Conservation (phyloP, 2,113 vertebrate species). For the Menidia beryllina region DNA sequence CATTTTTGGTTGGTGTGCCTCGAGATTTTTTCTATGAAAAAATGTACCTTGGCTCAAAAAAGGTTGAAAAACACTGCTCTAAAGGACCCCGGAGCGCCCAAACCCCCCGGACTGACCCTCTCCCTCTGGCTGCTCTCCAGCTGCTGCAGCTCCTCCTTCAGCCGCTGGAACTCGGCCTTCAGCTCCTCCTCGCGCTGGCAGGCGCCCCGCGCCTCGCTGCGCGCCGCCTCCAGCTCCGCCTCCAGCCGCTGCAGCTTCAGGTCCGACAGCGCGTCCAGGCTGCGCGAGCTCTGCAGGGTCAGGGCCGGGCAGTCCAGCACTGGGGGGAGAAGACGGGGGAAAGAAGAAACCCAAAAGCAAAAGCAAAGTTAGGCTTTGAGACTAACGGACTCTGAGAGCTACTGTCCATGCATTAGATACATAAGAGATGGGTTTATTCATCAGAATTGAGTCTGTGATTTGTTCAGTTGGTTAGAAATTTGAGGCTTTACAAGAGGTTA, state of each 20-base stretch:
- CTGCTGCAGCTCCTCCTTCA: slow-evolving; percentile 90
- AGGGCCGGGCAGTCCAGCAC: slow-evolving; percentile 85
- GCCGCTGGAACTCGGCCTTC: slow-evolving; percentile 88
- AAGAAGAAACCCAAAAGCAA: not conserved
- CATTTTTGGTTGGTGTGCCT: no score
- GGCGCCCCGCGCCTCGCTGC: slow-evolving; percentile 89
- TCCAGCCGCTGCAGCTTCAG: slow-evolving; percentile 87
- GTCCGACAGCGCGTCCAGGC: slow-evolving; percentile 84
- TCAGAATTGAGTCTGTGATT: no score
- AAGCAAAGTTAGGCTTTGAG: no score
- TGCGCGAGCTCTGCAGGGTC: slow-evolving; percentile 87
- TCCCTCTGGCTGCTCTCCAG: slow-evolving; percentile 89
- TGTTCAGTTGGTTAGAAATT: no score
- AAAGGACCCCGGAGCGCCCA: no score
- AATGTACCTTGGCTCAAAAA: no score
- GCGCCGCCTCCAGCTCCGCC: slow-evolving; percentile 90
- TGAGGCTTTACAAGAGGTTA: not conserved
- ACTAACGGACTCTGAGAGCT: no score
- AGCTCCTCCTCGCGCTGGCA: slow-evolving; percentile 93
- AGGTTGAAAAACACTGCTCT: no score
- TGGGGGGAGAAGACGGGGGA: slow-evolving; percentile 23
- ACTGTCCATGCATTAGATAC: no score
- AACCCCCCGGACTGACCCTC: slow-evolving; percentile 88
- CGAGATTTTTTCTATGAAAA: no score
- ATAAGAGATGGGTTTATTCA: no score